phyloP scores from a whole-genome alignment of 2,797 vertebrate species.

The Diplodus puntazzo region DNA sequence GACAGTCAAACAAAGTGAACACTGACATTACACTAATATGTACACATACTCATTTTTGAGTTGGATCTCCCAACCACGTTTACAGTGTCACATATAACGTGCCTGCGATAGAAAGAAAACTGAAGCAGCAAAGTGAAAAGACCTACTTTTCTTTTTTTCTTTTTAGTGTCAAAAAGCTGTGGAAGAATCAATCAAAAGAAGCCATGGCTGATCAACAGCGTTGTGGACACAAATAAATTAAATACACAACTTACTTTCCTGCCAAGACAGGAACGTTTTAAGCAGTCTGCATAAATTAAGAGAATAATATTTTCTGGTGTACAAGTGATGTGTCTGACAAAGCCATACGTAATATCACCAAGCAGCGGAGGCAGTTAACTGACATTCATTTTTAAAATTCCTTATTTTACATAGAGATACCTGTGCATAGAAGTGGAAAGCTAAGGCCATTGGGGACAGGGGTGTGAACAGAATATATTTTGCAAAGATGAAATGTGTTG shows the following conservation, averaged over 20 bases:
- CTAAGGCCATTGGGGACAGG: slow-evolving; percentile 80
- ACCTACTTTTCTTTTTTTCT: slow-evolving; percentile 18
- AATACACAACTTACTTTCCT: slow-evolving; percentile 60
- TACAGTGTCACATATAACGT: slow-evolving; percentile 67
- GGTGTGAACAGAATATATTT: slow-evolving; percentile 35
- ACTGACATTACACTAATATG: slow-evolving; percentile 72
- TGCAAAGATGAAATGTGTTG: slow-evolving; percentile 27
- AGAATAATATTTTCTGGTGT: slow-evolving; percentile 77
- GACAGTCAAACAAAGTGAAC: slow-evolving; percentile 69
- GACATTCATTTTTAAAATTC: slow-evolving; percentile 76
- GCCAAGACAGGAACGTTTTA: slow-evolving; percentile 53
- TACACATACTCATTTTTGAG: slow-evolving; percentile 63
- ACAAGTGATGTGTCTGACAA: slow-evolving; percentile 71
- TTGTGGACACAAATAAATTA: slow-evolving; percentile 76
- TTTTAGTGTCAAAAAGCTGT: slow-evolving; percentile 44
- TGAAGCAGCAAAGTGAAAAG: slow-evolving; percentile 55
- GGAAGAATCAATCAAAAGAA: slow-evolving; percentile 68
- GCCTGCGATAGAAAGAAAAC: slow-evolving; percentile 56
- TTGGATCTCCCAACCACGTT: slow-evolving; percentile 51
- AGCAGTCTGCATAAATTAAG: slow-evolving; percentile 82
- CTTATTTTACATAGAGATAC: slow-evolving; percentile 68
- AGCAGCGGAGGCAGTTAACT: slow-evolving; percentile 72
- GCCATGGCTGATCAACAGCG: slow-evolving; percentile 84
- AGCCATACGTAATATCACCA: slow-evolving; percentile 71
- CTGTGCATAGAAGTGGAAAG: slow-evolving; percentile 85